These are phyloP conservation scores for Enteromius unitaeniatus DNA, from an alignment of 2,797 vertebrate species.

Conservation along the genomic window DNA sequence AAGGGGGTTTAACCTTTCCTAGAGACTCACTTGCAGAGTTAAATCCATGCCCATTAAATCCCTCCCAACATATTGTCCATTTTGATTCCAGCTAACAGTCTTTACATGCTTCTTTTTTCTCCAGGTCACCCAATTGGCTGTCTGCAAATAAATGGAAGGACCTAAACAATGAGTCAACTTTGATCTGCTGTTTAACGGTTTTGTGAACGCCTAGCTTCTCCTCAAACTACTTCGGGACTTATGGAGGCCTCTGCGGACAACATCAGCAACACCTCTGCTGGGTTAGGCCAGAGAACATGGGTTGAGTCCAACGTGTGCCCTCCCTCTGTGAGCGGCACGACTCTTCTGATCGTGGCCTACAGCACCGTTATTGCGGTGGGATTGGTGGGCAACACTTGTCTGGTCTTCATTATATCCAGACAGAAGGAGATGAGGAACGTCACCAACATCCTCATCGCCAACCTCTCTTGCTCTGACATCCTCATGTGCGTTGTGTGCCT, in stretches of 20 bases:
- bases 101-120: background rate
- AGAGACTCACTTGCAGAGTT: background rate
- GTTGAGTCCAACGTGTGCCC: constrained; percentile 68
- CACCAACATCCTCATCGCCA: constrained; percentile 84
- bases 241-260: constrained; percentile 51
- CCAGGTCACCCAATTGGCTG: background rate
- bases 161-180: constrained; percentile 14
- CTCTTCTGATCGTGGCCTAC: constrained; percentile 81
- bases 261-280: constrained; percentile 67
- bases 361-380: constrained; percentile 80
- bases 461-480: constrained; percentile 83
- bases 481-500: constrained; percentile 83
- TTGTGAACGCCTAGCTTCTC: background rate
- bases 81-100: constrained; percentile 18
- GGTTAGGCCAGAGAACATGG: constrained; percentile 66
- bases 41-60: constrained; percentile 23
- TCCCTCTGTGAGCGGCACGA: constrained; percentile 77
- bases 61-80: constrained; percentile 14
- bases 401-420: constrained; percentile 80
- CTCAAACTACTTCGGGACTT: constrained; percentile 2
- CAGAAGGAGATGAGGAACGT: constrained; percentile 82
- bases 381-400: constrained; percentile 80
- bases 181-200: background rate
- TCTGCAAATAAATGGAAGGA: background rate
- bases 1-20: constrained; percentile 1